phyloP scores from a whole-genome alignment of 2,113 vertebrate genomes.

The Nymphicus hollandicus region DNA sequence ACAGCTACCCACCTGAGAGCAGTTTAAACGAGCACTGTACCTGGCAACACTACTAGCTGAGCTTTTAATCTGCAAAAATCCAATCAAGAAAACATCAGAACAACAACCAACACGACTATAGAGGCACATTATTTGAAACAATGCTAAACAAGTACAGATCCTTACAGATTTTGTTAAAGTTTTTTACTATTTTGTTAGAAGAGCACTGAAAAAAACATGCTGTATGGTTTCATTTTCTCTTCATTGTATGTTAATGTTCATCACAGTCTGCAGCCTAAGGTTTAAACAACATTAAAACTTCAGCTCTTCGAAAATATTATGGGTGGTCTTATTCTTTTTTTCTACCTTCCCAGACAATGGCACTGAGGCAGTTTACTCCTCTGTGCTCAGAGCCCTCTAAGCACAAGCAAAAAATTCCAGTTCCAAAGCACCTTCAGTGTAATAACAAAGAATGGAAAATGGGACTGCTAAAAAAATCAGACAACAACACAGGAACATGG shows the following conservation, averaged over 20 bases:
- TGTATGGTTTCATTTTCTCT: background rate
- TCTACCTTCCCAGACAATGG: background rate
- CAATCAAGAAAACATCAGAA: conserved; percentile 7
- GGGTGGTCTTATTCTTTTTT: background rate
- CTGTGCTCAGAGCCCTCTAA: background rate
- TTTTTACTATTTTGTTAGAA: background rate
- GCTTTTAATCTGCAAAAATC: conserved; percentile 31
- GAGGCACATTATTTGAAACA: background rate
- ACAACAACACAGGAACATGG: background rate
- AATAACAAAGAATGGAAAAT: background rate
- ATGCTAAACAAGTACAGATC: background rate
- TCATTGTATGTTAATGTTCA: background rate
- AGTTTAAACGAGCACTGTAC: background rate
- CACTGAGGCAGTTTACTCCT: background rate
- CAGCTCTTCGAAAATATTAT: background rate
- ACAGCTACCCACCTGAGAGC: background rate
- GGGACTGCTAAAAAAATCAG: fast-evolving
- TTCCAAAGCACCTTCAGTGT: background rate
- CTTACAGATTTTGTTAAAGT: background rate
- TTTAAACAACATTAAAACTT: background rate
- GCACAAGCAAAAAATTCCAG: background rate
- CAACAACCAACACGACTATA: background rate
- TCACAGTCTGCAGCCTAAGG: background rate
- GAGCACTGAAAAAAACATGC: background rate
- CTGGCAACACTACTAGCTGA: conserved; percentile 31